These are phyloP conservation scores for Platysternon megacephalum DNA, from an alignment of 2,113 vertebrate genomes.

Conservation along the genomic window DNA sequence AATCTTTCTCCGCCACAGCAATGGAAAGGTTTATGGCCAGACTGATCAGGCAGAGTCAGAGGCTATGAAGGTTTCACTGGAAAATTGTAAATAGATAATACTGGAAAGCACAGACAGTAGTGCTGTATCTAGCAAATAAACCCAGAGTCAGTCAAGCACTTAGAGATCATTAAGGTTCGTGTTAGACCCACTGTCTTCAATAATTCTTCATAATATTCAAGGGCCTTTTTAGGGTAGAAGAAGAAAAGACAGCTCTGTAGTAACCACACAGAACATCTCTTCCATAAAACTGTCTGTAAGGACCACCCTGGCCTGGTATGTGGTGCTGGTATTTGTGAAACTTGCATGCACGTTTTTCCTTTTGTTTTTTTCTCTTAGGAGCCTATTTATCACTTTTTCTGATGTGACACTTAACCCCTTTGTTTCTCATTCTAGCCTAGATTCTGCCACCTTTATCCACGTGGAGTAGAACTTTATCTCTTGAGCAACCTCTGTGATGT, in stretches of 20 bases:
- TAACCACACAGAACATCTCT: not conserved
- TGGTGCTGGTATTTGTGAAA: rapidly evolving
- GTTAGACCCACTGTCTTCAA: not conserved
- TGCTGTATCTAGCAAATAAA: slow-evolving; percentile 12
- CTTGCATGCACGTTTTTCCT: not conserved
- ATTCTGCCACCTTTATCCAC: not conserved
- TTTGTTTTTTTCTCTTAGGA: not conserved
- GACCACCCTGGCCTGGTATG: not conserved
- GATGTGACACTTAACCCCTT: not conserved
- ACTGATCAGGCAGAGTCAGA: not conserved
- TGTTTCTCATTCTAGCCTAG: not conserved
- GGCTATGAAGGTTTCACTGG: not conserved
- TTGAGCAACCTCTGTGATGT: not conserved
- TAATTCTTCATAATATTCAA: slow-evolving; percentile 3
- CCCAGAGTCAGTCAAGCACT: slow-evolving; percentile 4
- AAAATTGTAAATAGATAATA: slow-evolving; percentile 11
- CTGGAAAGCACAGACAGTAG: slow-evolving; percentile 13
- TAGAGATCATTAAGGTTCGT: slow-evolving; percentile 11
- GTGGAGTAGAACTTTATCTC: not conserved
- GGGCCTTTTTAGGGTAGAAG: not conserved
- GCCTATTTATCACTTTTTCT: not conserved
- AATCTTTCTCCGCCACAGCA: not conserved
- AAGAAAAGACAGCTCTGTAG: not conserved
- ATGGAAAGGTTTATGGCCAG: slow-evolving; percentile 6
- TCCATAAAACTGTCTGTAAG: not conserved